phyloP scores from a whole-genome alignment of 2,888 invertebrate species.

The Camponotus fellah region DNA sequence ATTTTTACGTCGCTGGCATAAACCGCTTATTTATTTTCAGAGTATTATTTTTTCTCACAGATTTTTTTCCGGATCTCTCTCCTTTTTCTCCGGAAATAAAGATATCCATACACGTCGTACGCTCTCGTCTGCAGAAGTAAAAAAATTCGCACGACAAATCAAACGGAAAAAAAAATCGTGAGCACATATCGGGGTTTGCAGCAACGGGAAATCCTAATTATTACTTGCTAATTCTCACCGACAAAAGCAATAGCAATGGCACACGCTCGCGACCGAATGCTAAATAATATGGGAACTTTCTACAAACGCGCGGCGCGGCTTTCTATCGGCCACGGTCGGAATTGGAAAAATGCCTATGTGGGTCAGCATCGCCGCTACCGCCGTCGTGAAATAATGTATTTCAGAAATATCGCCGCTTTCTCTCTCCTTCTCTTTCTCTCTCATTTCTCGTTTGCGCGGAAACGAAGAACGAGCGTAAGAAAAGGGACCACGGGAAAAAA shows the following conservation, averaged over 20 bases:
- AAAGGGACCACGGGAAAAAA: slow-evolving; percentile 49
- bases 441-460: slow-evolving; percentile 68
- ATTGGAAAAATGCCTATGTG: slow-evolving; percentile 83
- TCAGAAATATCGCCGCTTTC: slow-evolving; percentile 80
- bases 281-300: slow-evolving; percentile 84
- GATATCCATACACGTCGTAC: slow-evolving; percentile 3
- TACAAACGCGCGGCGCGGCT: slow-evolving; percentile 76
- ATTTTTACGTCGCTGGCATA: slow-evolving; percentile 58
- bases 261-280: slow-evolving; percentile 74
- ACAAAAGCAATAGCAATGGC: slow-evolving; percentile 69
- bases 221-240: slow-evolving; percentile 79
- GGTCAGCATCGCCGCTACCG: slow-evolving; percentile 75
- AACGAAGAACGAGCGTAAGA: slow-evolving; percentile 7
- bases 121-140: not conserved
- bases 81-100: not conserved
- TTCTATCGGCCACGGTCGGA: slow-evolving; percentile 78
- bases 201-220: slow-evolving; percentile 57
- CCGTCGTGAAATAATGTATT: slow-evolving; percentile 77
- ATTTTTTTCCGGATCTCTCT: slow-evolving; percentile 16
- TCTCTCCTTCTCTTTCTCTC: not conserved
- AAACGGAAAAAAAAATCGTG: not conserved
- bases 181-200: not conserved
- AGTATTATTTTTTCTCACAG: slow-evolving; percentile 38
- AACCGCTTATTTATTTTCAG: slow-evolving; percentile 56
- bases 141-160: slow-evolving; percentile 34